phyloP scores from a whole-genome alignment of 2,113 vertebrate species.

The Phylloscopus trochilus region DNA sequence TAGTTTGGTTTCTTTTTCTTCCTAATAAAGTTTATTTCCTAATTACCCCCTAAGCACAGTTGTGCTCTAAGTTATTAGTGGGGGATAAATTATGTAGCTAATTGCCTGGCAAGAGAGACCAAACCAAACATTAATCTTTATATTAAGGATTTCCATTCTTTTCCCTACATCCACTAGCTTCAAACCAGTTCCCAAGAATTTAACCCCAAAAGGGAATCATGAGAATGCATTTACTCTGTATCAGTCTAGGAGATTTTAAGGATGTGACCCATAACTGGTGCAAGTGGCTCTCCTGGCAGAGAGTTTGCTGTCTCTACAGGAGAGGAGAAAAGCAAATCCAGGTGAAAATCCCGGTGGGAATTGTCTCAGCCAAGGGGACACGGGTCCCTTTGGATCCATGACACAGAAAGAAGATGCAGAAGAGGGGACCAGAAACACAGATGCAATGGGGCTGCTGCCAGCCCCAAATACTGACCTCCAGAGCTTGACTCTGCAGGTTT shows the following conservation, averaged over 20 bases:
- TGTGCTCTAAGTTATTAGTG: not conserved
- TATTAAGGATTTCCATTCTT: not conserved
- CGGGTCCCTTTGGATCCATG: not conserved
- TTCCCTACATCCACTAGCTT: not conserved
- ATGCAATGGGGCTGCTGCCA: not conserved
- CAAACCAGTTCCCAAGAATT: not conserved
- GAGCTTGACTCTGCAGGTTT: not conserved
- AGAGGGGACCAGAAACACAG: not conserved
- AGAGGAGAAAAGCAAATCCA: not conserved
- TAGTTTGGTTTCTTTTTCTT: not conserved
- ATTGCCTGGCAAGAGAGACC: conserved; percentile 5
- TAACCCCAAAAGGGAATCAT: not conserved
- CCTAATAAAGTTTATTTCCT: conserved; percentile 13
- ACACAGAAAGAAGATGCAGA: too few relatives aligned
- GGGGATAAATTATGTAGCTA: conserved; percentile 1
- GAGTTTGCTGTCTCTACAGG: not conserved
- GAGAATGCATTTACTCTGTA: not conserved
- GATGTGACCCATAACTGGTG: not conserved
- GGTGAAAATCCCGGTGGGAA: not conserved
- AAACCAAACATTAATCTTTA: not conserved
- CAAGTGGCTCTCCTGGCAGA: not conserved
- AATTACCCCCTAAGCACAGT: not conserved
- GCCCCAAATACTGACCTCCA: not conserved
- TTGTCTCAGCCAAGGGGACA: not conserved
- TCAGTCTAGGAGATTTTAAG: not conserved